Evolutionary conservation across 2,888 invertebrate genomes (phyloP), one percentile per base, ranked within the genome.

Genomic region (Carterocephalus palaemon): DNA sequence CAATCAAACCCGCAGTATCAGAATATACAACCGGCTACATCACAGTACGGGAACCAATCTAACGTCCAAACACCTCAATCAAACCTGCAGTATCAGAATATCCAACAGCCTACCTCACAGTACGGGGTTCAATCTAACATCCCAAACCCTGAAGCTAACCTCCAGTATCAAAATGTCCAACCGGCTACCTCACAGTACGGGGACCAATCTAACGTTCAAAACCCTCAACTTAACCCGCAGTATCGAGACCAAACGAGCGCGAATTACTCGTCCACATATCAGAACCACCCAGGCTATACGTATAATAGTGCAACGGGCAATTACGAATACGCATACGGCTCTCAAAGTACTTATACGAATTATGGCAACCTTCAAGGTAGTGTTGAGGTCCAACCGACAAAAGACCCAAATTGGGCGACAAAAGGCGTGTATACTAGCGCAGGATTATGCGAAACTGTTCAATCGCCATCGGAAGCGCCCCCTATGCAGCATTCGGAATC

Each of bases 301-400:
- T 91, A 70, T 53, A 90, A 91, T 59, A 53, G 82, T 1, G 63
- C 77, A 1, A 87, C 88, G 0, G 91, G 91, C 0, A 70, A 61
- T 29, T 91, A 90, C 53, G 89, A 90, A 6, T 92, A 92, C 56
- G 88, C 74, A 52, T 90, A 91, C 38, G 91, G 90, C 0, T 91
- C 90, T 46, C 90, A 90, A 60, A 84, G 85, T 15, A 67, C 80
- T 1, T 77, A 64, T 20, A 52, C 59, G 1, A 62, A 59, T 3
- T 70, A 71, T 32, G 64, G 57, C 9, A 63, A 51, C 19, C 45
- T 55, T 6, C 76, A 70, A 49, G 46, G 59, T 9, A 73, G 55
- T 59, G 42, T 66, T 22, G 68, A 71, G 47, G 49, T 69, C 49
- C 72, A 75, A 43, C 41, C 60, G 4, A 39, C 53, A 12, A 74